These are phyloP conservation scores for Muschampia plurimacula DNA, from an alignment of 2,888 invertebrate genomes.

Conservation along the genomic window DNA sequence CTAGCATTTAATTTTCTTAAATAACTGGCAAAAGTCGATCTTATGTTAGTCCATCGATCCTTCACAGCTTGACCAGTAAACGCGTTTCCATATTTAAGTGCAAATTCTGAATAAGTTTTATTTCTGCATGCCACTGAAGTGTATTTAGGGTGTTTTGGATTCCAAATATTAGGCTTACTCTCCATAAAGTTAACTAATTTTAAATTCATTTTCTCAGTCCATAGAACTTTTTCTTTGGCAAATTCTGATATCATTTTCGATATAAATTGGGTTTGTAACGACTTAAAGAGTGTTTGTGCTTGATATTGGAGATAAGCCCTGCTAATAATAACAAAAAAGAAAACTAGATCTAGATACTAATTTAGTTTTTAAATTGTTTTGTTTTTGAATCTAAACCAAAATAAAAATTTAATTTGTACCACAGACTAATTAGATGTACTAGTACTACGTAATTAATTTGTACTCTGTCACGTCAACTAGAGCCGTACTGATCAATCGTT, in stretches of 20 bases:
- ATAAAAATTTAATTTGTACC: no score
- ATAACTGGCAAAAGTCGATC: slow-evolving; percentile 76
- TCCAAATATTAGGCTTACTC: slow-evolving; percentile 73
- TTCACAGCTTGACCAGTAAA: slow-evolving; percentile 78
- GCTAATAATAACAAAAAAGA: no score
- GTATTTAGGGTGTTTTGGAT: slow-evolving; percentile 75
- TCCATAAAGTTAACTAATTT: slow-evolving; percentile 75
- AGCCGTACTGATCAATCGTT: no score
- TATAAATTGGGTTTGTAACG: background rate
- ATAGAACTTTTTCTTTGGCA: slow-evolving; percentile 77
- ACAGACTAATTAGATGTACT: no score
- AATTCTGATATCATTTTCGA: slow-evolving; percentile 70
- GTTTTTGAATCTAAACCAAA: no score
- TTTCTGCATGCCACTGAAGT: slow-evolving; percentile 68
- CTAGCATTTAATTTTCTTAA: slow-evolving; percentile 70
- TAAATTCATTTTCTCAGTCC: slow-evolving; percentile 78
- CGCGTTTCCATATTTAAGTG: slow-evolving; percentile 69
- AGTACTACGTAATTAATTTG: no score
- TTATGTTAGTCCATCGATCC: slow-evolving; percentile 79
- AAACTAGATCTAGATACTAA: no score
- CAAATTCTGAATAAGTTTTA: slow-evolving; percentile 73
- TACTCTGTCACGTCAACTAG: no score
- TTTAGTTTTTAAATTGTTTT: no score
- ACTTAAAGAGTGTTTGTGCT: no score
- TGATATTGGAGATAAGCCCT: no score